A percentile compares a stretch with the other conserved stretches of the same genome.
Conservation (phyloP, 2,113 vertebrate species). For the Ariopsis seemanni region DNA sequence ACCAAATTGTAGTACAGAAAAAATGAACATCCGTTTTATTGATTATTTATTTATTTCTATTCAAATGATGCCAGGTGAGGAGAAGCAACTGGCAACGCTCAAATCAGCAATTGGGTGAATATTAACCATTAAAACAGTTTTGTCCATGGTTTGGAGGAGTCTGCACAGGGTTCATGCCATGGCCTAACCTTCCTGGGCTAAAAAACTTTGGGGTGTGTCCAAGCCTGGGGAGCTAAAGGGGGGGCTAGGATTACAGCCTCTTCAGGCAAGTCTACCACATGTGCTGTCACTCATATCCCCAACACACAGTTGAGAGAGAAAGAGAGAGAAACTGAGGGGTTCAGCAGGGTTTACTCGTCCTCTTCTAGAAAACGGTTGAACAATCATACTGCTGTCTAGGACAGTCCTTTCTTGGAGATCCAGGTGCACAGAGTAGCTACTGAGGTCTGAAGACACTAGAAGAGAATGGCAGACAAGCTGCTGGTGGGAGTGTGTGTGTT, state of each 20-base stretch:
- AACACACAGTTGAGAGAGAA: constrained; percentile 32
- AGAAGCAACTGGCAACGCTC: neutral
- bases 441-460: constrained; percentile 45
- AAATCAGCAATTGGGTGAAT: neutral
- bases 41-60: too few species aligned
- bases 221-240: constrained; percentile 28
- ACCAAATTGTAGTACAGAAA: neutral
- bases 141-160: neutral
- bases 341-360: constrained; percentile 46
- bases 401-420: neutral
- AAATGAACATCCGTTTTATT: neutral
- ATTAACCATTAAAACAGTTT: neutral
- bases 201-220: constrained; percentile 44
- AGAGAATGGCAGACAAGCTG: constrained; percentile 63
- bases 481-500: constrained; percentile 59
- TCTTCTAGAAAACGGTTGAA: constrained; percentile 34
- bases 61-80: neutral
- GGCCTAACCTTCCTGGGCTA: constrained; percentile 8
- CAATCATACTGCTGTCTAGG: neutral
- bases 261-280: constrained; percentile 63
- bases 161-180: neutral
- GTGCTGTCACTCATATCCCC: constrained; percentile 76
- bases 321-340: constrained; percentile 41
- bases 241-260: constrained; percentile 57
- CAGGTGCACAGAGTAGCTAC: constrained; percentile 7